These are phyloP conservation scores for Steromphala cineraria DNA, from an alignment of 2,888 invertebrate genomes.

Conservation along the genomic window DNA sequence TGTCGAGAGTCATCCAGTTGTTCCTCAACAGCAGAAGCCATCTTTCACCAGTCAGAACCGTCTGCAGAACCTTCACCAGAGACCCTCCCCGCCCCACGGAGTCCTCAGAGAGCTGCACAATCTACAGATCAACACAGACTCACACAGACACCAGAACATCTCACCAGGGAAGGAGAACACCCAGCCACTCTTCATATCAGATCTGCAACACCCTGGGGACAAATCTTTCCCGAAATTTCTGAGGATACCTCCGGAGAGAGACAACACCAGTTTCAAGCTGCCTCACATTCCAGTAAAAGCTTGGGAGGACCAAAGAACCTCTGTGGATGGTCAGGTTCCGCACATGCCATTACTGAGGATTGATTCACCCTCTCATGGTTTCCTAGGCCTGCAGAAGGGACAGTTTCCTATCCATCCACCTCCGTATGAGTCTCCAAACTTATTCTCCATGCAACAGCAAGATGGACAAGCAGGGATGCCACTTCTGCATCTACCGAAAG, in stretches of 20 bases:
- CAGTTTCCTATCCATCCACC: slow-evolving; percentile 18
- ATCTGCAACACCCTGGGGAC: neutral
- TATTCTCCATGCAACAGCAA: neutral
- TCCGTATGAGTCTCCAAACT: slow-evolving; percentile 14
- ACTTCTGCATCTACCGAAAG: slow-evolving; percentile 40
- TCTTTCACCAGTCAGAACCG: neutral
- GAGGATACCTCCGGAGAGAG: slow-evolving; percentile 54
- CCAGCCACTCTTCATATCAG: neutral
- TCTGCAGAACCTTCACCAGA: slow-evolving; percentile 2
- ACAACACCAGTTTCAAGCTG: slow-evolving; percentile 23
- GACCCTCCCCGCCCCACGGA: slow-evolving; percentile 38
- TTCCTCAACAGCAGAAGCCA: slow-evolving; percentile 12
- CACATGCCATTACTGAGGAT: slow-evolving; percentile 53
- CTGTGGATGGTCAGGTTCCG: slow-evolving; percentile 20
- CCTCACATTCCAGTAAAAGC: slow-evolving; percentile 1
- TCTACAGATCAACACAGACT: slow-evolving; percentile 40
- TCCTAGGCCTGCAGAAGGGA: slow-evolving; percentile 32
- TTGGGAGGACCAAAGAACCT: neutral
- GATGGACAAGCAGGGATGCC: slow-evolving; percentile 46
- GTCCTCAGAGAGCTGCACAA: slow-evolving; percentile 57
- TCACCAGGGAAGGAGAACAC: slow-evolving; percentile 23
- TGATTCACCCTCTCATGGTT: slow-evolving; percentile 38
- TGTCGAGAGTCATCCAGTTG: neutral
- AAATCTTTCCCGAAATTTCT: slow-evolving; percentile 47
- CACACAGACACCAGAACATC: neutral